A percentile compares a stretch with the other conserved stretches of the same genome.
These are phyloP conservation scores for Chrysina gloriosa DNA, from an alignment of 2,888 invertebrate genomes.

Conservation along the genomic window DNA sequence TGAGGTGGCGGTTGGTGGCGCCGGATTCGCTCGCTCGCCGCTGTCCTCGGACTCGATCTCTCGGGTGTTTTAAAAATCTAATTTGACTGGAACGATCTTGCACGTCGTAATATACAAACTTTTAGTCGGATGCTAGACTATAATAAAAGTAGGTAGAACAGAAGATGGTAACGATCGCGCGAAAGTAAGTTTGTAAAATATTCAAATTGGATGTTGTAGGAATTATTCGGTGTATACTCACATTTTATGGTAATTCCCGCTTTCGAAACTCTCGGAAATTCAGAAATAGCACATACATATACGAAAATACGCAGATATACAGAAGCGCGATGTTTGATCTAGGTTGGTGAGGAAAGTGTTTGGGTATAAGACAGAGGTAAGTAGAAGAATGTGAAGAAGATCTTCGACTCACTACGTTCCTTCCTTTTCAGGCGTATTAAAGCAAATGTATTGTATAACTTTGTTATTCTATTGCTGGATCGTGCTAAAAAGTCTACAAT, in stretches of 20 bases:
- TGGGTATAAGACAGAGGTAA: too few species aligned
- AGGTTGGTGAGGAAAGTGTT: too few species aligned
- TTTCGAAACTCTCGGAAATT: too few species aligned
- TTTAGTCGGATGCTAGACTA: constrained; percentile 1
- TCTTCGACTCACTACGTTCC: too few species aligned
- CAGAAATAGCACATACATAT: too few species aligned
- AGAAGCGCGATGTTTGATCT: too few species aligned
- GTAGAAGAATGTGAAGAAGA: too few species aligned
- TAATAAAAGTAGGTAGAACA: constrained; percentile 1
- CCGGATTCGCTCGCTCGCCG: background rate
- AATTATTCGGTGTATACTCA: background rate
- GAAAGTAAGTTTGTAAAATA: background rate
- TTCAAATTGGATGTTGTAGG: background rate
- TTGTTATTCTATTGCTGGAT: too few species aligned
- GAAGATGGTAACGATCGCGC: background rate
- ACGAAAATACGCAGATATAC: too few species aligned
- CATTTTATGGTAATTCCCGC: background rate
- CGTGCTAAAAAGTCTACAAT: too few species aligned
- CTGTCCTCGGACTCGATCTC: background rate
- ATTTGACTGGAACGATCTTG: constrained; percentile 19
- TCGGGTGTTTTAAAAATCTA: constrained; percentile 21
- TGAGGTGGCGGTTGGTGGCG: background rate
- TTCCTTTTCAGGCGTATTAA: too few species aligned
- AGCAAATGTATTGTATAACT: too few species aligned
- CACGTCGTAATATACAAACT: constrained; percentile 1